Conservation (phyloP, 2,113 vertebrate genomes). For the Cathartes aura region DNA sequence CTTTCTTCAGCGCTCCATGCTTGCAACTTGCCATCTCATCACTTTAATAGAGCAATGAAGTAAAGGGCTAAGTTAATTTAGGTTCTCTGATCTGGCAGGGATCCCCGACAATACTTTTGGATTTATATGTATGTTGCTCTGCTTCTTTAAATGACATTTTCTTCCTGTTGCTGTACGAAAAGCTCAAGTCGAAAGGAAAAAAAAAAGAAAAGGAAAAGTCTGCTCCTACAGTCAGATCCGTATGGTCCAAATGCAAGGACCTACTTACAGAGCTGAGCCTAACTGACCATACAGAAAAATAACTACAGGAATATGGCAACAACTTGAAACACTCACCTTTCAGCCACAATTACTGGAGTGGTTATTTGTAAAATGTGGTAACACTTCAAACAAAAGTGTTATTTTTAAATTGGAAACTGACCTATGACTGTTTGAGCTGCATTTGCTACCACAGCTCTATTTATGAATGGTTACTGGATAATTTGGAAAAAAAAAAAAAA, state of each 20-base stretch:
- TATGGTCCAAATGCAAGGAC: not conserved
- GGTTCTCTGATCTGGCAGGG: not conserved
- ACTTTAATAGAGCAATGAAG: not conserved
- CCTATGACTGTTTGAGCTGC: not conserved
- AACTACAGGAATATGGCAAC: not conserved
- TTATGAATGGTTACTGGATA: not conserved
- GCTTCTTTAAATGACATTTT: not conserved
- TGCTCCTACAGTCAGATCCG: not conserved
- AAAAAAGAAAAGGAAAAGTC: not conserved
- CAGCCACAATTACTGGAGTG: not conserved
- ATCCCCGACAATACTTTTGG: not conserved
- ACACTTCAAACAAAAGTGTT: not conserved
- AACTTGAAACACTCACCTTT: not conserved
- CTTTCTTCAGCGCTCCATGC: not conserved
- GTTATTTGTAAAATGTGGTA: not conserved
- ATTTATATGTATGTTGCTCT: not conserved
- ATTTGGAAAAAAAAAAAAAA: not conserved
- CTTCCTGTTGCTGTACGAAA: not conserved
- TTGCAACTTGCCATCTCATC: not conserved
- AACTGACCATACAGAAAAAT: not conserved
- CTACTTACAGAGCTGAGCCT: not conserved
- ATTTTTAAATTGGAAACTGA: not conserved
- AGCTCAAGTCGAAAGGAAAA: accelerated
- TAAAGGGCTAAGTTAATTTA: not conserved
- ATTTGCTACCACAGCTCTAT: not conserved